Percentiles rank a stretch among this genome's conserved stretches.
Evolutionary conservation across 2,888 invertebrate species (phyloP).

Genomic region (Eulithis testata): DNA sequence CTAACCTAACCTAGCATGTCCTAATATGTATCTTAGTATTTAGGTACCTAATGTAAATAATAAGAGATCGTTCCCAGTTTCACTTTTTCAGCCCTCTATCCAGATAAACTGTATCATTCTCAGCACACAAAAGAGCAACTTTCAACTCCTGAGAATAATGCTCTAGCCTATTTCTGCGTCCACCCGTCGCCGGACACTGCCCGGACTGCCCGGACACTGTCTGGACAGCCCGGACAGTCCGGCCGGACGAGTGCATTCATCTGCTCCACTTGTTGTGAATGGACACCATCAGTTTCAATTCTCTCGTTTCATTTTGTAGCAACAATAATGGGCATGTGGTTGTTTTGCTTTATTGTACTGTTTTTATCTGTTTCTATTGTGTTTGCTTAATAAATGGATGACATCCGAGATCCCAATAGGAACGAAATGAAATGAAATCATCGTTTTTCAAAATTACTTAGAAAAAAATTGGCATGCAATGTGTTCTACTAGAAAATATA

Average conservation of each 20-base stretch:
- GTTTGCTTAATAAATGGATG: slow-evolving; percentile 9
- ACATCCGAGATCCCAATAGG: not conserved
- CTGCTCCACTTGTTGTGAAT: slow-evolving; percentile 30
- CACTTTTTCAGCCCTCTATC: not conserved
- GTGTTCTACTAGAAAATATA: not conserved
- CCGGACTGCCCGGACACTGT: slow-evolving; percentile 12
- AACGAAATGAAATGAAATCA: not conserved
- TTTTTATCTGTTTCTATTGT: slow-evolving; percentile 17
- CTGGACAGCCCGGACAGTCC: slow-evolving; percentile 13
- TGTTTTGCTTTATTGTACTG: slow-evolving; percentile 8
- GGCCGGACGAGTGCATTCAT: slow-evolving; percentile 24
- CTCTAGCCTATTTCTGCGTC: slow-evolving; percentile 22
- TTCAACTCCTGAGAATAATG: slow-evolving; percentile 14
- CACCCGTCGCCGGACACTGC: not conserved
- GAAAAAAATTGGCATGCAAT: not conserved
- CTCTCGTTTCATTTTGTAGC: slow-evolving; percentile 49
- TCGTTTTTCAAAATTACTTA: not conserved
- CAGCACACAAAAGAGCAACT: slow-evolving; percentile 16
- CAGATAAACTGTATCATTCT: slow-evolving; percentile 9
- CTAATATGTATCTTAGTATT: too few species aligned
- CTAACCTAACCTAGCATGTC: too few species aligned
- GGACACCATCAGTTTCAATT: slow-evolving; percentile 51
- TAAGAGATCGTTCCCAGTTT: not conserved
- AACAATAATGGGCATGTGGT: slow-evolving; percentile 31
- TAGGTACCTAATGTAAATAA: too few species aligned